These are phyloP conservation scores for Nixonia krombeini DNA, from an alignment of 1,140 invertebrate species.

Conservation along the genomic window DNA sequence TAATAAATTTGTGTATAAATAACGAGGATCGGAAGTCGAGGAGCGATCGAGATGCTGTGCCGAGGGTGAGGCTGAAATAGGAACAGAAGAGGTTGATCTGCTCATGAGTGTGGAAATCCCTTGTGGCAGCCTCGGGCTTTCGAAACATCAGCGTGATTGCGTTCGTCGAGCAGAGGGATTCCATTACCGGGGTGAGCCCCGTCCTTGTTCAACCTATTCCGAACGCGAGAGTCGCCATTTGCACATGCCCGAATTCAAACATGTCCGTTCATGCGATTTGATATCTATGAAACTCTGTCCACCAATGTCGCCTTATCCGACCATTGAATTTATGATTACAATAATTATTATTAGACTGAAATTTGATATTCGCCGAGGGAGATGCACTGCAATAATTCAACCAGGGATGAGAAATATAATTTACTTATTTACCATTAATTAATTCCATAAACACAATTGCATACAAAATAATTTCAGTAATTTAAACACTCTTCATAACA, in stretches of 20 bases:
- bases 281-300: constrained; percentile 29
- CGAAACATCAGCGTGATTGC: constrained; percentile 72
- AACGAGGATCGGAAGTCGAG: constrained; percentile 49
- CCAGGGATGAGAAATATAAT: too few species aligned
- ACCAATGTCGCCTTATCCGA: constrained; percentile 38
- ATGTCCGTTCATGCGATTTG: constrained; percentile 34
- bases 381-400: too few species aligned
- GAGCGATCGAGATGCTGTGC: constrained; percentile 31
- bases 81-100: constrained; percentile 65
- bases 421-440: too few species aligned
- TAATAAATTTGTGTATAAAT: constrained; percentile 31
- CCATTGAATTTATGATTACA: background rate
- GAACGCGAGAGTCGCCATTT: constrained; percentile 22
- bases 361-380: too few species aligned
- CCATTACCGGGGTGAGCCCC: constrained; percentile 62
- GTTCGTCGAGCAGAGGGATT: constrained; percentile 67
- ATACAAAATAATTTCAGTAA: too few species aligned
- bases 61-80: constrained; percentile 41
- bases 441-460: too few species aligned
- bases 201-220: constrained; percentile 40
- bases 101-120: constrained; percentile 69
- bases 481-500: too few species aligned
- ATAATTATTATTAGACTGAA: too few species aligned
- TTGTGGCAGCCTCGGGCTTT: constrained; percentile 67
- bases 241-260: constrained; percentile 33